Base-by-base conservation (phyloP, 2,888 invertebrate genomes). In the Sphaerophoria rueppellii region DNA sequence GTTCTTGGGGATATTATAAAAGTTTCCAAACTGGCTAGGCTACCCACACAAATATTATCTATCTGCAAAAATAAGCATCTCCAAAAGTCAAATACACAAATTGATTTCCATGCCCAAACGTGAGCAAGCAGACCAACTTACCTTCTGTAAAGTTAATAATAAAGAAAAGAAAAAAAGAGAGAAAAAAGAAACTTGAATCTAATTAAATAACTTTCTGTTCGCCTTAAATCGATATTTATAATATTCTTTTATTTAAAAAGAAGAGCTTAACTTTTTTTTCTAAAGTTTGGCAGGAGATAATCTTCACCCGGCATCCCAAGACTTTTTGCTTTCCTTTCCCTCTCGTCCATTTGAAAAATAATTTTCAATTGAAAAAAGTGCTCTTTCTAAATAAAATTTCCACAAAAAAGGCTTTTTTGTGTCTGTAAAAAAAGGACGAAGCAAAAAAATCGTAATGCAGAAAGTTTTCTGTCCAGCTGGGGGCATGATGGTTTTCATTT, bases 291-390 rank as follows among this genome's bases (percentile, higher is more conserved):
- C 11, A 12, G 43, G 9, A 43, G 43, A 43, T 43, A 43, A 43
- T 43, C 43, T 43, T 43, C 43, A 43, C 43, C 43, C 43, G 43
- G 11, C 43, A 43, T 43, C 43, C 4, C 2, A 43, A 55, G 55
- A n/a, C 34, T 34, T 54, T 55, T 55, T 34, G n/a, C 32, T 34
- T n/a, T 55, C 0, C 32, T n/a, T n/a, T n/a, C 55, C 34, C 55
- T 12, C 32, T 34, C 7, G 34, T 57, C 34, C 9, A 0, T 57
- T 12, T 32, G 1, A 6, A 9, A n/a, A 55, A 35, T 35, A n/a
- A 55, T 55, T 57, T 57, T 57, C 35, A 14, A 9, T 24, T 57
- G 35, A 35, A 34, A 35, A 57, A 35, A 34, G n/a, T 35, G 9
- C n/a, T 57, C 14, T 24, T 11, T 24, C 24, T 24, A 24, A 24